Evolutionary conservation across 2,888 invertebrate species (phyloP), one percentile per base, ranked within the genome.

Genomic region (Eurytoma californica): DNA sequence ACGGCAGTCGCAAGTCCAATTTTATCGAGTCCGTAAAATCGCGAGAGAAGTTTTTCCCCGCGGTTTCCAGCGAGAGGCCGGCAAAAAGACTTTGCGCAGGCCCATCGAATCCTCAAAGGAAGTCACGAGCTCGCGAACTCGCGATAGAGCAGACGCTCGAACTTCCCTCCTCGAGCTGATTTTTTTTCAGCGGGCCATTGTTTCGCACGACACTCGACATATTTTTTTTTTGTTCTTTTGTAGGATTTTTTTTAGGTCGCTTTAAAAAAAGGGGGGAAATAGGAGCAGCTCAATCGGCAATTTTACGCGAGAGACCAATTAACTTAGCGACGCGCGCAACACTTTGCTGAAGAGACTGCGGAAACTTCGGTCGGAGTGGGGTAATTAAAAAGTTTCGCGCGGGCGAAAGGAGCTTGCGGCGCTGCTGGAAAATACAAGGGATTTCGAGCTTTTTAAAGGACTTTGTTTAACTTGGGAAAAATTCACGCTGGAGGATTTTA

Each of bases 241-340:
- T 16, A 12, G 0, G 16, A 51, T 3, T 20, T 63, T 3, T 18
- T 63, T 63, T 66, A 13, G n/a, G 3, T n/a, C 13, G 18, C 20
- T 66, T 2, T 24, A 24, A 24, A 24, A 24, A 24, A 24, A 24
- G 24, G 2, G n/a, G 12, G 66, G 49, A 66, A 12, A 24, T 55
- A 69, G n/a, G 18, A 51, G 30, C 14, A 13, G 28, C 18, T 58
- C 53, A 16, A 55, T 55, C 53, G 39, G 3, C 9, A 13, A 30
- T 51, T 70, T 61, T 55, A 7, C 20, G 12, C 30, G 39, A 72
- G 39, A 72, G 39, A 24, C 55, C 58, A 57, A 74, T 74, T 79
- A 69, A 60, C 39, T 39, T 51, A 16, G 60, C 57, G 51, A 47
- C 24, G 72, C 13, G 58, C 53, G 61, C 16, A 39, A 55, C 9